phyloP scores from a whole-genome alignment of 2,113 vertebrate genomes.

The Melozone crissalis region DNA sequence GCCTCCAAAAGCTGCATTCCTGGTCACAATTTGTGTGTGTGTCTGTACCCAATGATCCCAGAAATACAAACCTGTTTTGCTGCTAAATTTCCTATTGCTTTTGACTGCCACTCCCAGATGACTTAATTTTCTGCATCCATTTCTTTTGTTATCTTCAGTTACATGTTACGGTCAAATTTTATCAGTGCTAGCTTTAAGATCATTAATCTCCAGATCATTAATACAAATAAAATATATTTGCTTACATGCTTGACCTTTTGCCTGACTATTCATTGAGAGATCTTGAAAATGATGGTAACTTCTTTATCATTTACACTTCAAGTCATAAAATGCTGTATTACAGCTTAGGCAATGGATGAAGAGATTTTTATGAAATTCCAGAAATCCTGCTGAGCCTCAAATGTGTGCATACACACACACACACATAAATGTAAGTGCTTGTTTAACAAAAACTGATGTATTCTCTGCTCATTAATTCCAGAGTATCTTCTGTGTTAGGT shows the following conservation, averaged over 20 bases:
- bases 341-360: neutral
- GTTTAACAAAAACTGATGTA: neutral
- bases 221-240: neutral
- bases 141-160: neutral
- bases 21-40: neutral
- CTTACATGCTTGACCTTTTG: neutral
- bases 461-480: neutral
- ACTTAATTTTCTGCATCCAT: neutral
- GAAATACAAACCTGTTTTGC: neutral
- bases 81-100: neutral
- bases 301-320: neutral
- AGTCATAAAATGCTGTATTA: neutral
- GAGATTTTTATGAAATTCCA: neutral
- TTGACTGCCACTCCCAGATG: neutral
- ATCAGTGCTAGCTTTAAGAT: neutral
- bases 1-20: neutral
- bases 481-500: neutral
- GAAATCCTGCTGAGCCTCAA: neutral
- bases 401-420: neutral
- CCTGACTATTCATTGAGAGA: neutral
- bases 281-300: neutral
- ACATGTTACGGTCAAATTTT: neutral
- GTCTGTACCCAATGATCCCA: neutral
- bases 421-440: fast-evolving
- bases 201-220: neutral